Percentiles rank a stretch among this genome's conserved stretches.
Conservation (phyloP, 2,113 vertebrate species). For the Trogon surrucura region DNA sequence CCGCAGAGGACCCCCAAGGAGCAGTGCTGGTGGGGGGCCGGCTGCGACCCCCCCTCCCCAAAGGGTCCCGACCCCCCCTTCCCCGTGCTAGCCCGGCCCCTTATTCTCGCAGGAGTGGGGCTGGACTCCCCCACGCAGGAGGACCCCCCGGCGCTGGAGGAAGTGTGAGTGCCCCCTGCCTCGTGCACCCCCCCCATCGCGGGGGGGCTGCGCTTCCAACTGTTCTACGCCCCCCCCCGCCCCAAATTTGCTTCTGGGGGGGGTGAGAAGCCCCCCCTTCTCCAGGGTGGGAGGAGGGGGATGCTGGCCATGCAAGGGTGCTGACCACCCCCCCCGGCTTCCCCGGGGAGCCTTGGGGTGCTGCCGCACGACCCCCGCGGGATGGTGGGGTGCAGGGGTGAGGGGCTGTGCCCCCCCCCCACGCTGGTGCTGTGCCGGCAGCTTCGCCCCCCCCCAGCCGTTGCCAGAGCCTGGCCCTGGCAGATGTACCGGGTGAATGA, state of each 20-base stretch:
- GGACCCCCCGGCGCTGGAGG: slow-evolving; percentile 76
- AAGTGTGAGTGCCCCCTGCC: slow-evolving; percentile 77
- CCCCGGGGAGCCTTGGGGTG: no score
- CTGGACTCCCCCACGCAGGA: slow-evolving; percentile 83
- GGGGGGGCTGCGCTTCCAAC: no score
- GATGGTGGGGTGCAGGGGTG: no score
- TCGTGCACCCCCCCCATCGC: no score
- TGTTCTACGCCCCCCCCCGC: no score
- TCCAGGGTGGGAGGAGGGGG: no score
- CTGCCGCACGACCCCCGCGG: no score
- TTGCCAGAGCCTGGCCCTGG: neutral
- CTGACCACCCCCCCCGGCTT: no score
- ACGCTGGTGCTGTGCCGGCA: neutral
- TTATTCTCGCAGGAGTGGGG: slow-evolving; percentile 78
- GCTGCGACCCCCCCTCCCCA: no score
- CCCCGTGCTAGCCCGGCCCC: neutral
- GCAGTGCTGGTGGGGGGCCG: neutral
- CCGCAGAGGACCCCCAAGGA: neutral
- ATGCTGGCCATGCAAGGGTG: no score
- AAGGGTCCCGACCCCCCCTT: neutral
- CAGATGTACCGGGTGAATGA: neutral
- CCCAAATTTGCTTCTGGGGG: neutral
- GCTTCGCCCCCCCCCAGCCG: neutral
- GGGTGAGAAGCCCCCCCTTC: no score
- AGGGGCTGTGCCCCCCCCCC: neutral